Evolutionary conservation across 2,113 vertebrate species (phyloP).

Genomic region (Oreochromis spilurus): DNA sequence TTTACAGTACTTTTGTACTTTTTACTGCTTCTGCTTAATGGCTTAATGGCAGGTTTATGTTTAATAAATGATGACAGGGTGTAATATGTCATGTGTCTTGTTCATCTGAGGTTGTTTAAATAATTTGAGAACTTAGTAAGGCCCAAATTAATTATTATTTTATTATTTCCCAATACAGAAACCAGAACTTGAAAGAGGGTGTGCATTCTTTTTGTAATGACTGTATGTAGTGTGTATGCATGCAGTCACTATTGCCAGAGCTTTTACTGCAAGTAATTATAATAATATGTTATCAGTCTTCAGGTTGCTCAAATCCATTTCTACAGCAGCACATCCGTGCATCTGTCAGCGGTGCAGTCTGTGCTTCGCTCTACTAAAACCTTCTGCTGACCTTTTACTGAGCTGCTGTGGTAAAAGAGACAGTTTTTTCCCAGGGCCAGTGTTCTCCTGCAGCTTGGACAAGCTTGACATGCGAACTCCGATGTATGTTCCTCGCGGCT

Average conservation of each 20-base stretch:
- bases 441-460: slow-evolving; percentile 81
- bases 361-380: slow-evolving; percentile 55
- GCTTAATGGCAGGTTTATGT: neutral
- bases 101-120: neutral
- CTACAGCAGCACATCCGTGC: neutral
- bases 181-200: neutral
- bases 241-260: neutral
- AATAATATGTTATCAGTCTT: neutral
- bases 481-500: slow-evolving; percentile 89
- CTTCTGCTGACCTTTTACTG: slow-evolving; percentile 60
- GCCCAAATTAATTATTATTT: neutral
- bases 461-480: slow-evolving; percentile 83
- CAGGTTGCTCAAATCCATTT: neutral
- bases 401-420: slow-evolving; percentile 77
- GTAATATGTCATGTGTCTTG: neutral
- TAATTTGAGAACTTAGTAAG: neutral
- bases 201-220: neutral
- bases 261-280: neutral
- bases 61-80: neutral
- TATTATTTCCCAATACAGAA: neutral
- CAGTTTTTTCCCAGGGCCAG: slow-evolving; percentile 82
- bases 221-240: neutral
- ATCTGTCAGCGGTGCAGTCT: neutral
- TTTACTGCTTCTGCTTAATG: neutral
- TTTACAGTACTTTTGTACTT: neutral